Evolutionary conservation across 2,797 vertebrate genomes (phyloP), one percentile per base, ranked within the genome.

Genomic region (Spheniscus humboldti): DNA sequence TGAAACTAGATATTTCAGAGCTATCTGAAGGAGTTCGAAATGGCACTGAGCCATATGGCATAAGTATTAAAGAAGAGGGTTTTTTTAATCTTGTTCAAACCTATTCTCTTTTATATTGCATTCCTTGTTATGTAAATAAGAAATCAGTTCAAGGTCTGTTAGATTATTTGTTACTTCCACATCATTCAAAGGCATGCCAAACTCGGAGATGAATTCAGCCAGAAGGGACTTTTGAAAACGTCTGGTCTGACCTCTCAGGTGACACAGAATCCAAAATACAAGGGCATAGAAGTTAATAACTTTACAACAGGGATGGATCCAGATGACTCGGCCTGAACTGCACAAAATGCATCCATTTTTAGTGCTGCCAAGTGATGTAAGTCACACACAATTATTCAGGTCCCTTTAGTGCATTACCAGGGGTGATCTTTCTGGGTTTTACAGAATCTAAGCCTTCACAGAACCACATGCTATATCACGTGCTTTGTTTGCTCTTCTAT

Each of bases 81-180:
- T 53, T 64, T 45, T 39, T 56, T 68, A 16, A 90, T 78, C 76
- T 66, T 57, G 7, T 47, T 95, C 64, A 77, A 90, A 60, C 22
- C 74, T 69, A 5, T 56, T 88, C 16, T 18, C 35, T 90, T 95
- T 84, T 37, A 48, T 56, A 81, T 8, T 62, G 31, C 86, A 66
- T 81, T 83, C 47, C 82, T 59, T 31, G 25, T 62, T 73, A 86
- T 86, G 91, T 84, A 97, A 96, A 95, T 90, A 96, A 67, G 91
- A 73, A 88, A 76, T 43, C 55, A 63, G 69, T n/a, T 91, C 76
- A 84, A 67, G 74, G 55, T 52, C 66, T 95, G 76, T 18, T 75
- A 23, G 57, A 66, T 78, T 78, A 69, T 86, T 91, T 78, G 62
- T 78, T 90, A 52, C 66, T 82, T 90, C 55, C 63, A 86, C 55